phyloP scores from a whole-genome alignment of 2,797 vertebrate species.

The Scleropages formosus region DNA sequence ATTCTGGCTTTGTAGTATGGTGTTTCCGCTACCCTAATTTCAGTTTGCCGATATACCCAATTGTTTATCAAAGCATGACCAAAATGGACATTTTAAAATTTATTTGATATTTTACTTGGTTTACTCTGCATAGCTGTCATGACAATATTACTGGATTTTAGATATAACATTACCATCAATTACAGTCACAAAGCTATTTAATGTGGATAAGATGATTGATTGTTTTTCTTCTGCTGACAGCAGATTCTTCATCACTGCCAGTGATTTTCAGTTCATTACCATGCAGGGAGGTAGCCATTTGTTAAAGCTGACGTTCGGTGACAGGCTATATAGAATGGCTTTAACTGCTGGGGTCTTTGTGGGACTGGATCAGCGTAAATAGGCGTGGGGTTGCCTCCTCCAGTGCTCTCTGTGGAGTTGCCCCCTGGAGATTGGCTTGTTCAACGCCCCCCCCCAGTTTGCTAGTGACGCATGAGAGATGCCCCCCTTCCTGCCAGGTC shows the following conservation, averaged over 20 bases:
- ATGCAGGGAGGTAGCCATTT: neutral
- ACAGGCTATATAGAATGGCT: neutral
- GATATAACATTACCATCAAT: neutral
- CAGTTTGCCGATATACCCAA: conserved; percentile 12
- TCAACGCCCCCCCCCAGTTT: neutral
- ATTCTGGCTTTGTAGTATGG: neutral
- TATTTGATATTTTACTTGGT: neutral
- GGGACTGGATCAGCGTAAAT: neutral
- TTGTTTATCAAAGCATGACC: neutral
- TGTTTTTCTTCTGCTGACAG: neutral
- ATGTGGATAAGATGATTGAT: neutral
- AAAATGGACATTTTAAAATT: too few species aligned
- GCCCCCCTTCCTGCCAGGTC: neutral
- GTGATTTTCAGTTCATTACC: neutral
- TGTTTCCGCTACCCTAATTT: conserved; percentile 10
- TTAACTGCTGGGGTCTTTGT: too few species aligned
- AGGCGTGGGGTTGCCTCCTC: neutral
- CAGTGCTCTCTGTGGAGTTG: neutral
- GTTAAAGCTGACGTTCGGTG: neutral
- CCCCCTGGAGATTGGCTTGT: neutral
- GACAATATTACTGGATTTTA: neutral
- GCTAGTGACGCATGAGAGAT: neutral
- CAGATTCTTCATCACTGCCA: neutral
- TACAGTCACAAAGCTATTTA: neutral
- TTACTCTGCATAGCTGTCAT: neutral